phyloP scores from a whole-genome alignment of 2,888 invertebrate species.

The Helleia helle region DNA sequence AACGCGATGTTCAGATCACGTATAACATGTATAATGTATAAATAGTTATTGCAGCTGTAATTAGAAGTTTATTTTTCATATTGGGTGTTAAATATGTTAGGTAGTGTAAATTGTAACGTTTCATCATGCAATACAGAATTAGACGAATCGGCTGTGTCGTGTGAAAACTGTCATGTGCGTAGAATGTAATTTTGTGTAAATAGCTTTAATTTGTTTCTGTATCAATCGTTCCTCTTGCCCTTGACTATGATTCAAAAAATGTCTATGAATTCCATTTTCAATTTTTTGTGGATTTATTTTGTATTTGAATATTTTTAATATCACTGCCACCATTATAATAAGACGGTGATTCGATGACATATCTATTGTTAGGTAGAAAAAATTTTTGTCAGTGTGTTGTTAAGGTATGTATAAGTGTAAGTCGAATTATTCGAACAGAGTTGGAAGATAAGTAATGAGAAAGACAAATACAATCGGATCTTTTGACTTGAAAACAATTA shows the following conservation, averaged over 20 bases:
- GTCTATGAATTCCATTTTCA: constrained; percentile 8
- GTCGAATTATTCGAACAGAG: constrained; percentile 16
- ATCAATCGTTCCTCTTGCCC: constrained; percentile 27
- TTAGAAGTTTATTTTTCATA: constrained; percentile 74
- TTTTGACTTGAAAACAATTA: background rate
- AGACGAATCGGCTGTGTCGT: constrained; percentile 73
- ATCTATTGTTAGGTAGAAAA: constrained; percentile 68
- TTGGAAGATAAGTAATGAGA: background rate
- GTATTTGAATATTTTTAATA: constrained; percentile 16
- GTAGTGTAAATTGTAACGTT: constrained; percentile 66
- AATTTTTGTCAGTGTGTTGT: constrained; percentile 50
- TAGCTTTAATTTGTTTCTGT: constrained; percentile 29
- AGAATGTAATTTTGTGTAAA: constrained; percentile 55
- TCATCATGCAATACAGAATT: constrained; percentile 60
- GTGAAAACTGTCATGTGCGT: constrained; percentile 60
- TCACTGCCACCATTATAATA: constrained; percentile 57
- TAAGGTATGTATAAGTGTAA: constrained; percentile 3
- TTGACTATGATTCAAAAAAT: constrained; percentile 8
- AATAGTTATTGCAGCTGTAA: constrained; percentile 74
- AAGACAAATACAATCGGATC: background rate
- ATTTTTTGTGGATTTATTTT: constrained; percentile 10
- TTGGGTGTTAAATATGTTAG: constrained; percentile 71
- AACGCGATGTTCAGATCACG: constrained; percentile 48
- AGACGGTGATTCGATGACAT: constrained; percentile 69
- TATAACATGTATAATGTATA: constrained; percentile 66